Percentiles rank a stretch among this genome's conserved stretches.
Evolutionary conservation across 2,797 vertebrate genomes (phyloP).

Genomic region (Somateria mollissima): DNA sequence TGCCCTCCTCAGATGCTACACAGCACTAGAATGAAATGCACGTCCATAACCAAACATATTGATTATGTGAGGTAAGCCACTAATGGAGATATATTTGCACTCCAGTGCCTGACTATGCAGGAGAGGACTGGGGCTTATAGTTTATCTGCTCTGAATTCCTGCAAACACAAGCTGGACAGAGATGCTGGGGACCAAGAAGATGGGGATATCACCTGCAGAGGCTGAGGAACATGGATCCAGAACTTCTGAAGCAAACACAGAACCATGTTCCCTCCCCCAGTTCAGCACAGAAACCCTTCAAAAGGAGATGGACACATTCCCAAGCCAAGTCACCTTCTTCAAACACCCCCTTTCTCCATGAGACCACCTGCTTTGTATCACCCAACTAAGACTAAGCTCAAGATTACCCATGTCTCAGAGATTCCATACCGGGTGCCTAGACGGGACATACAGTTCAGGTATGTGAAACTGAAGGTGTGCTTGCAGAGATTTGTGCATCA

Average conservation of each 20-base stretch:
- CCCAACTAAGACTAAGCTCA: background rate
- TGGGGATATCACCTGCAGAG: background rate
- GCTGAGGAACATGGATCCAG: accelerated
- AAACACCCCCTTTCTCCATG: background rate
- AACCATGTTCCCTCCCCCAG: background rate
- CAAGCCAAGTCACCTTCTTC: background rate
- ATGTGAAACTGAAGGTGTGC: background rate
- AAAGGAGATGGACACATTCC: background rate
- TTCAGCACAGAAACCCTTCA: background rate
- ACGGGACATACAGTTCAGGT: background rate
- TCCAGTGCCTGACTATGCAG: background rate
- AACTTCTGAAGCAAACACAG: background rate
- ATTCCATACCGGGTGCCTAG: background rate
- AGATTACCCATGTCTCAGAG: background rate
- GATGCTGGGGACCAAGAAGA: background rate
- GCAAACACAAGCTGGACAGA: background rate
- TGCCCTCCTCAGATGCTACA: background rate
- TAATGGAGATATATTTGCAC: background rate
- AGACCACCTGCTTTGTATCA: background rate
- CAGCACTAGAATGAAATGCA: conserved; percentile 16
- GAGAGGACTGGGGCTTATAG: background rate
- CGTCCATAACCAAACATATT: background rate
- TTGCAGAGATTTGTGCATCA: background rate
- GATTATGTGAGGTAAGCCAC: background rate
- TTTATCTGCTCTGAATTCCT: background rate